Base-by-base conservation (phyloP, 1,140 invertebrate genomes). In the Telenomus remus region DNA sequence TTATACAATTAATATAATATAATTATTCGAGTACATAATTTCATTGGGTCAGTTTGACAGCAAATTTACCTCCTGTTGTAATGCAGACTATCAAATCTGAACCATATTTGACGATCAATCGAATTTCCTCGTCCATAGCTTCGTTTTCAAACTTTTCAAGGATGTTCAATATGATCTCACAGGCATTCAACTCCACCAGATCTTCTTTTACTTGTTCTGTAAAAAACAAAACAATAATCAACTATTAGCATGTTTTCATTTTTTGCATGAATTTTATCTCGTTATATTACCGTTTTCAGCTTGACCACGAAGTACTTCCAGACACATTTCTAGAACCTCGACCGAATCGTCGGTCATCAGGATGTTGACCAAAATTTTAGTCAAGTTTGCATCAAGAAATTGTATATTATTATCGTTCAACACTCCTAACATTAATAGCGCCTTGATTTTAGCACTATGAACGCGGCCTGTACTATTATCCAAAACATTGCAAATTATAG, bases 161-260 rank as follows among this genome's bases (percentile, higher is more conserved):
- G 6, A 96, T 72, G 89, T 66, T 91, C 88, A 80, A 94, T 92
- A 96, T 89, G 44, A 94, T 87, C 81, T 95, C 92, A 76, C 94
- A 94, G 1, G 95, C 89, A 35, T 92, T 92, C 72, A 92, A 91
- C 80, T 92, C 91, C 0, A 94, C 95, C 42, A 96, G 83, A 47
- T 93, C 82, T 4, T 92, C 87, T 85, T 96, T 95, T 0, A 95
- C 91, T 78, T 92, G 90, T 85, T 96, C 94, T 95, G 82, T n/a
- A 89, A 85, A 75, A 75, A 63, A 57, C 27, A 14, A 33, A 11
- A 71, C 50, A 43, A 19, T 39, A 12, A 35, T n/a, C 39, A 43
- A 43, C 42, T 33, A 10, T n/a, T n/a, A n/a, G n/a, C n/a, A n/a
- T n/a, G n/a, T n/a, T n/a, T n/a, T n/a, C n/a, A 39, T 49, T 19